phyloP scores from a whole-genome alignment of 2,888 invertebrate species.

The Archaeoteleia sp. region DNA sequence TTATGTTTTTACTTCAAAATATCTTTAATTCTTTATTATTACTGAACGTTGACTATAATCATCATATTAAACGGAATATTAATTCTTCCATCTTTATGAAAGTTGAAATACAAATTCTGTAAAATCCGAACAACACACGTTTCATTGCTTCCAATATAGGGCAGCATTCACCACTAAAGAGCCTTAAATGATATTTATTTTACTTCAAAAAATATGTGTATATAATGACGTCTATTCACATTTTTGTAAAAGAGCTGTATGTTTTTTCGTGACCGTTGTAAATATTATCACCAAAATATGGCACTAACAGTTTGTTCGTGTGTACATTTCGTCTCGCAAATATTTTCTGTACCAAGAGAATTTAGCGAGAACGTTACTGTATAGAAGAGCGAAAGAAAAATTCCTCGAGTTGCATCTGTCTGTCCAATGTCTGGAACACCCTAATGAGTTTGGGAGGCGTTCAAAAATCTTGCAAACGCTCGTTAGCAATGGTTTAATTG shows the following conservation, averaged over 20 bases:
- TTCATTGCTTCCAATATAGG: too few relatives aligned
- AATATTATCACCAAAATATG: conserved; percentile 39
- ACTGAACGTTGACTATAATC: too few relatives aligned
- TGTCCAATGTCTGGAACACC: conserved; percentile 74
- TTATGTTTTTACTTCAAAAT: conserved; percentile 12
- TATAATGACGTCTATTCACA: too few relatives aligned
- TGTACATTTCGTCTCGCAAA: conserved; percentile 43
- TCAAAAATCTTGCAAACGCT: conserved; percentile 43
- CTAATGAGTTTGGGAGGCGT: conserved; percentile 72
- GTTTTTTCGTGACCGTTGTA: conserved; percentile 37
- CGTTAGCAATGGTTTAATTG: conserved; percentile 38
- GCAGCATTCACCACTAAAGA: too few relatives aligned
- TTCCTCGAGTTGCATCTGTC: conserved; percentile 54
- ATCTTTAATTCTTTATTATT: too few relatives aligned
- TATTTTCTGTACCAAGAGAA: conserved; percentile 50
- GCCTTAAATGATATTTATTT: too few relatives aligned
- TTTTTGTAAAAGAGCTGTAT: conserved; percentile 9
- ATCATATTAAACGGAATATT: too few relatives aligned
- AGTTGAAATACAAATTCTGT: too few relatives aligned
- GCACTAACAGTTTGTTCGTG: conserved; percentile 45
- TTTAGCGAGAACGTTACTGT: conserved; percentile 18
- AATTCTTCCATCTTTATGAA: too few relatives aligned
- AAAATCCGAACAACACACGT: too few relatives aligned
- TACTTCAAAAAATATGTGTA: too few relatives aligned
- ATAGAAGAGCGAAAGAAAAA: conserved; percentile 40